These are phyloP conservation scores for Pelecanus crispus DNA, from an alignment of 2,113 vertebrate genomes.

Conservation along the genomic window DNA sequence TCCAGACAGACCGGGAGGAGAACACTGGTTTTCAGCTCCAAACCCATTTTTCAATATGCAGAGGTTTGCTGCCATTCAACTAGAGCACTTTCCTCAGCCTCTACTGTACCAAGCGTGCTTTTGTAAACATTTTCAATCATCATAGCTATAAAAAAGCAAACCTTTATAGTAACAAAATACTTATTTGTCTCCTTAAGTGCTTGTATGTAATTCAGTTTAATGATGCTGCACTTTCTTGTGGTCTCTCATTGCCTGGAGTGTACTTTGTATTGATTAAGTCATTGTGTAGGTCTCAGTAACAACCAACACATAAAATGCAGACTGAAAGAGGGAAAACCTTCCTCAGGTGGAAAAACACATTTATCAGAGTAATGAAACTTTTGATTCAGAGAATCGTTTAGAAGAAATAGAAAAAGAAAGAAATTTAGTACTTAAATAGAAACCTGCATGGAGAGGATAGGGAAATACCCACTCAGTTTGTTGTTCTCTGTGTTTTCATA, in stretches of 20 bases:
- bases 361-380: slow-evolving; percentile 50
- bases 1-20: neutral
- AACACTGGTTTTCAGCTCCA: neutral
- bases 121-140: slow-evolving; percentile 68
- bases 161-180: slow-evolving; percentile 70
- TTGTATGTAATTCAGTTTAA: slow-evolving; percentile 79
- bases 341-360: slow-evolving; percentile 52
- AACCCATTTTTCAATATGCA: neutral
- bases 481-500: neutral
- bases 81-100: neutral
- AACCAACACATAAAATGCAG: slow-evolving; percentile 68
- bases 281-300: slow-evolving; percentile 67
- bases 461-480: neutral
- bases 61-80: neutral
- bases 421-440: neutral
- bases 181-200: slow-evolving; percentile 74
- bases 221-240: slow-evolving; percentile 68
- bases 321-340: slow-evolving; percentile 56
- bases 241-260: slow-evolving; percentile 62
- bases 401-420: neutral
- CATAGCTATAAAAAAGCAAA: slow-evolving; percentile 56
- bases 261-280: slow-evolving; percentile 75
- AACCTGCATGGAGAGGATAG: neutral
- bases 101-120: neutral
- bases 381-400: slow-evolving; percentile 5